Evolutionary conservation across 2,888 invertebrate genomes (phyloP).

Genomic region (Tinea trinotella): DNA sequence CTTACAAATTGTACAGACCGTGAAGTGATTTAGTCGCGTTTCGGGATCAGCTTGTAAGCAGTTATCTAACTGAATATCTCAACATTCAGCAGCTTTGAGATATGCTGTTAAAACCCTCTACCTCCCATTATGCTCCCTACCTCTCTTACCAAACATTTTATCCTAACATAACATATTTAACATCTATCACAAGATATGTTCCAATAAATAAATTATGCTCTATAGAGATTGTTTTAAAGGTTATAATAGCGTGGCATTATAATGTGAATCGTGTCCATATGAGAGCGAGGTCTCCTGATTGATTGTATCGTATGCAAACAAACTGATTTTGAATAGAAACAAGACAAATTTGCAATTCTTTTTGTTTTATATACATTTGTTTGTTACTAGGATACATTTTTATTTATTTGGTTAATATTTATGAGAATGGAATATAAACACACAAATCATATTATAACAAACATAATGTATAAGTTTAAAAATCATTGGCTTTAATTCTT

Average conservation of each 20-base stretch:
- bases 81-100: not conserved
- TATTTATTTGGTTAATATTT: not conserved
- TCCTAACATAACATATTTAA: slow-evolving; percentile 16
- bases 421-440: no score
- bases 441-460: no score
- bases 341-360: slow-evolving; percentile 12
- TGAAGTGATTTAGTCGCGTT: no score
- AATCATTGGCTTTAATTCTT: no score
- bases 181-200: not conserved
- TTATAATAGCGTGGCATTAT: not conserved
- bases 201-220: not conserved
- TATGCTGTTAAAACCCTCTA: not conserved
- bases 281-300: slow-evolving; percentile 1
- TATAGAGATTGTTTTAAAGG: not conserved
- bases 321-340: slow-evolving; percentile 10
- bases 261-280: not conserved
- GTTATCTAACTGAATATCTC: no score
- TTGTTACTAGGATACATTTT: not conserved
- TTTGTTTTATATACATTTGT: not conserved
- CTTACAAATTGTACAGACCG: no score
- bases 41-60: no score
- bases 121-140: not conserved
- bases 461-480: no score
- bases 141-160: slow-evolving; percentile 10
- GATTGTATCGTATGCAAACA: slow-evolving; percentile 10